Evolutionary conservation across 2,797 vertebrate genomes (phyloP).

Genomic region (Acrossocheilus wenchowensis): DNA sequence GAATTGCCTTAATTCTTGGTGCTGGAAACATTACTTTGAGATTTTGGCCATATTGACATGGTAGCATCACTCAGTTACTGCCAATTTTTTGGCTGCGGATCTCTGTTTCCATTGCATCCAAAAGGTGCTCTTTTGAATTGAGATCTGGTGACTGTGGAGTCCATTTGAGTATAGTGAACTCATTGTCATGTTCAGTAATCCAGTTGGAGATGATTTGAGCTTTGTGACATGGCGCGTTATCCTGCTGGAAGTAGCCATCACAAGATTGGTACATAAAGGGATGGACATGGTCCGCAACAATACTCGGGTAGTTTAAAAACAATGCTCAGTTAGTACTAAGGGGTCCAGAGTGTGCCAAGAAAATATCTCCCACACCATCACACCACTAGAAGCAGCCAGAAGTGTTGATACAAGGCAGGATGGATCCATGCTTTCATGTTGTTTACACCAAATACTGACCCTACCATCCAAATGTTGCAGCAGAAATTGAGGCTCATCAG

Average conservation of each 20-base stretch:
- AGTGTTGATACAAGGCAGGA: background rate
- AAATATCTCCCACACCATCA: background rate
- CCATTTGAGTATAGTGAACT: background rate
- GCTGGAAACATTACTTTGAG: background rate
- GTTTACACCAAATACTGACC: constrained; percentile 50
- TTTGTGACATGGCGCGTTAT: background rate
- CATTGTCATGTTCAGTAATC: background rate
- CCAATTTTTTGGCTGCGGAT: background rate
- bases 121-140: background rate
- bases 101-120: background rate
- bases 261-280: background rate
- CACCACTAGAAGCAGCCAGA: background rate
- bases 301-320: background rate
- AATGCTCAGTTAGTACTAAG: background rate
- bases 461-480: constrained; percentile 34
- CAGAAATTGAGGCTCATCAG: constrained; percentile 36
- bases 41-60: background rate
- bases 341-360: background rate
- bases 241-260: background rate
- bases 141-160: background rate
- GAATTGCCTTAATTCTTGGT: background rate
- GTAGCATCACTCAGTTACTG: background rate
- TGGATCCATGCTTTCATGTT: constrained; percentile 16
- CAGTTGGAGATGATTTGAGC: background rate
- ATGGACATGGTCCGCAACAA: background rate